Conservation (phyloP, 2,888 invertebrate genomes). For the Oligia fasciuncula region DNA sequence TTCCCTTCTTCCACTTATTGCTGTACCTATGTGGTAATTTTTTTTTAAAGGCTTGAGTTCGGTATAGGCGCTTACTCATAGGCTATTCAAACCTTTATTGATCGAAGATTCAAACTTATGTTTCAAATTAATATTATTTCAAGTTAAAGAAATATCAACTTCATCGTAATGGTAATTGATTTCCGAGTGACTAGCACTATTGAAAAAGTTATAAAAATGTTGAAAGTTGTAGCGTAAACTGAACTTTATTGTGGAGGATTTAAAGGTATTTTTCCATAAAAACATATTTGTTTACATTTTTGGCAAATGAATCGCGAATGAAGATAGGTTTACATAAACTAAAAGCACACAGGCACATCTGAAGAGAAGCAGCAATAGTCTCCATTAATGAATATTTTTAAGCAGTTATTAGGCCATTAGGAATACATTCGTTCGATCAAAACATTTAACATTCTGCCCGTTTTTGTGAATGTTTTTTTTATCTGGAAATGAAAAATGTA, state of each 20-base stretch:
- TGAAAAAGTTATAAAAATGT: too few relatives aligned
- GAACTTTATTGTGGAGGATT: too few relatives aligned
- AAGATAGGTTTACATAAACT: neutral
- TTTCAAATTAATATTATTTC: too few relatives aligned
- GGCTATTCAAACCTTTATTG: too few relatives aligned
- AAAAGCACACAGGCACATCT: neutral
- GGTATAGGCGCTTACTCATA: neutral
- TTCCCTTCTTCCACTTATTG: neutral
- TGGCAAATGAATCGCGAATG: too few relatives aligned
- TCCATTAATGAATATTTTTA: neutral
- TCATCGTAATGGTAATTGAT: too few relatives aligned
- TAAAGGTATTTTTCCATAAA: too few relatives aligned
- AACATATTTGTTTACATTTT: too few relatives aligned
- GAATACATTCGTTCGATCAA: neutral
- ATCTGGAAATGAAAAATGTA: constrained; percentile 43
- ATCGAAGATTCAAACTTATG: too few relatives aligned
- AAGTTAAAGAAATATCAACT: too few relatives aligned
- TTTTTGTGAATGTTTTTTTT: constrained; percentile 29
- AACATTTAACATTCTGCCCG: constrained; percentile 5
- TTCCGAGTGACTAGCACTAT: too few relatives aligned
- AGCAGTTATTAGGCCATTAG: constrained; percentile 8
- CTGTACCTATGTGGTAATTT: neutral
- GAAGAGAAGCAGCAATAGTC: neutral
- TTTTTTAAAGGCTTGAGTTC: neutral
- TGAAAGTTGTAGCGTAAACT: too few relatives aligned